A percentile compares a stretch with the other conserved stretches of the same genome.
Evolutionary conservation across 2,888 invertebrate species (phyloP).

Genomic region (Ypsolopha sequella): DNA sequence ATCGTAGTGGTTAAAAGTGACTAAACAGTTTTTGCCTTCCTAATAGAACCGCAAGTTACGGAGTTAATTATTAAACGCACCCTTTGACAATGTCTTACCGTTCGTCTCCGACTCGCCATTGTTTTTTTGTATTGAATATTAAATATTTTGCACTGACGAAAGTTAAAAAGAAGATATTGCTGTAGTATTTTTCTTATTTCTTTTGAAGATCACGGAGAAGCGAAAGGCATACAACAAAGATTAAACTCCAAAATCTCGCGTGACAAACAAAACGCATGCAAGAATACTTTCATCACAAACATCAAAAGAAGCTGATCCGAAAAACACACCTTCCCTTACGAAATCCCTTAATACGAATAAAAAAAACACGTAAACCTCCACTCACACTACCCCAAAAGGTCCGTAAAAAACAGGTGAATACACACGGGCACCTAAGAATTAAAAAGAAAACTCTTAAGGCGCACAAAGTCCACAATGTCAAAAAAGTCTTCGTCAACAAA

Average conservation of each 20-base stretch:
- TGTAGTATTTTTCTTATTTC: no score
- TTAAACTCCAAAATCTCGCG: neutral
- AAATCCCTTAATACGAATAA: slow-evolving; percentile 53
- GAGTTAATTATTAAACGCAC: no score
- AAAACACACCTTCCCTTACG: slow-evolving; percentile 49
- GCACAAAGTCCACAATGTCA: slow-evolving; percentile 63
- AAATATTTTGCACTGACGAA: no score
- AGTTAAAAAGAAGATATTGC: no score
- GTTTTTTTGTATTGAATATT: no score
- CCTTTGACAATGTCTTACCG: no score
- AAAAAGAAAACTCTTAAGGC: slow-evolving; percentile 36
- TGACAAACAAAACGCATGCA: slow-evolving; percentile 9
- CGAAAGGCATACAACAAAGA: neutral
- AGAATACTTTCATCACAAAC: slow-evolving; percentile 41
- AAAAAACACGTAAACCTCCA: slow-evolving; percentile 23
- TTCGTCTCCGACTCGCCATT: no score
- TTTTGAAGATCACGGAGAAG: no score
- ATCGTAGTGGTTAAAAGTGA: no score
- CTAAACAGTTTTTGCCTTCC: no score
- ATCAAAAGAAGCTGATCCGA: slow-evolving; percentile 56
- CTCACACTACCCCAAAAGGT: slow-evolving; percentile 28
- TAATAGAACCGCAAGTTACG: no score
- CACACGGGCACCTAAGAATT: slow-evolving; percentile 60
- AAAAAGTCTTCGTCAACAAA: slow-evolving; percentile 66
- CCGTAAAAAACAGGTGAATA: slow-evolving; percentile 38